Evolutionary conservation across 2,797 vertebrate species (phyloP), one percentile per base, ranked within the genome.

Genomic region (Onychomys arenicola): DNA sequence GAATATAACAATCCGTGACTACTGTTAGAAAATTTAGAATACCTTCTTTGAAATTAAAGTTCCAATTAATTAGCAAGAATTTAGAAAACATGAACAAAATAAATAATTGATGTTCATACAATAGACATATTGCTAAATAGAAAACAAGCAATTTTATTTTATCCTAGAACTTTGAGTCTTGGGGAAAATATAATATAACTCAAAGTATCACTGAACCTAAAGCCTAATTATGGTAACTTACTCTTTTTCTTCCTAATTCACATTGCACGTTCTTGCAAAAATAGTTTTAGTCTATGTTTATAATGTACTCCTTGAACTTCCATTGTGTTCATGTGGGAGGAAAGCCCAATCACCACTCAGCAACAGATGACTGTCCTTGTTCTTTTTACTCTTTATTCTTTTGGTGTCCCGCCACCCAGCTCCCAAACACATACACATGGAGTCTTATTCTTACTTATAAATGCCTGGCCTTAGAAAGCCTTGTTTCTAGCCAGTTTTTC

Each of bases 291-390:
- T 49, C 16, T 61, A 2, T 46, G 78, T 94, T 23, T 27, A 93
- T 67, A 88, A 12, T 32, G 0, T 6, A 9, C 9, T 34, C 12
- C 19, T 2, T 82, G 32, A 2, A 11, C 40, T 83, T 71, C 37
- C 9, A 6, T 29, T 16, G 16, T 63, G 3, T 52, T 27, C 19
- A 27, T 19, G 0, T 25, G 0, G 11, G 1, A 9, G 19, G 17
- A 21, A 52, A 59, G 43, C 29, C 32, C 17, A 17, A 23, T 37
- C n/a, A 25, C 5, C 11, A 75, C 43, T 78, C 8, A 34, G 0
- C 1, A 59, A 37, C 19, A 32, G 2, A 37, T 82, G 27, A 29
- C 23, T 84, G 69, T 71, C 52, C 13, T 52, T 37, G n/a, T 71
- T 2, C n/a, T 11, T 37, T 37, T 71, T 71, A 71, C n/a, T 23